Base-by-base conservation (phyloP, 2,797 vertebrate genomes). In the Fratercula arctica region DNA sequence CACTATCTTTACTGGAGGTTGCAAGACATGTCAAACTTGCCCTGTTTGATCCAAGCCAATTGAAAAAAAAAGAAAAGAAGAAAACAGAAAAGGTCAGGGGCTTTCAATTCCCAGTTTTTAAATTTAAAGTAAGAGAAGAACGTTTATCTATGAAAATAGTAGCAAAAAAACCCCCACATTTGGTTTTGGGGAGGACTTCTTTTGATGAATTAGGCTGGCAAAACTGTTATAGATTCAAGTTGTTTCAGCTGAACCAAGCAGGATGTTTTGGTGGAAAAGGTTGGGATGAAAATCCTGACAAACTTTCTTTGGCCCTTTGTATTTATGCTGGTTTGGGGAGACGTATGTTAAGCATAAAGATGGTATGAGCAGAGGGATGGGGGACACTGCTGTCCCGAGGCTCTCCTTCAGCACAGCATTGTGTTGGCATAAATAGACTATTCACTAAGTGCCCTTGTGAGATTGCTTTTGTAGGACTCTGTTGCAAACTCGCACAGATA, bases 11-110 rank as follows among this genome's bases (percentile, higher is more conserved):
- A 70, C 7, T 43, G 35, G 14, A 63, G 16, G 11, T 7, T 72
- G n/a, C 8, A 66, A 89, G 76, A 59, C 3, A 3, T 1, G 46
- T 35, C 51, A 31, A 56, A 63, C 48, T 56, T 56, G 6, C 16
- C 23, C 12, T 16, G 12, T 43, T 64, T 57, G 9, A 74, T 12
- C 25, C 28, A 94, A 89, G 84, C 0, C 5, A 4, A 85, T 16
- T 5, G 3, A 57, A 18, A 8, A n/a, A 7, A 12, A 18, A 5
- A 19, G 10, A 37, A 7, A 21, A 11, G 3, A 12, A 14, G 9
- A 45, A 35, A 16, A 1, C 24, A 77, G 26, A 68, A 74, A 28
- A 5, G 72, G 11, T 12, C 20, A 82, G 0, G 0, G 16, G 43
- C 4, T 89, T 94, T 83, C 18, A 35, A 25, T 56, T 70, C 21